A percentile compares a stretch with the other conserved stretches of the same genome.
Evolutionary conservation across 2,888 invertebrate species (phyloP).

Genomic region (Platynereis dumerilii): DNA sequence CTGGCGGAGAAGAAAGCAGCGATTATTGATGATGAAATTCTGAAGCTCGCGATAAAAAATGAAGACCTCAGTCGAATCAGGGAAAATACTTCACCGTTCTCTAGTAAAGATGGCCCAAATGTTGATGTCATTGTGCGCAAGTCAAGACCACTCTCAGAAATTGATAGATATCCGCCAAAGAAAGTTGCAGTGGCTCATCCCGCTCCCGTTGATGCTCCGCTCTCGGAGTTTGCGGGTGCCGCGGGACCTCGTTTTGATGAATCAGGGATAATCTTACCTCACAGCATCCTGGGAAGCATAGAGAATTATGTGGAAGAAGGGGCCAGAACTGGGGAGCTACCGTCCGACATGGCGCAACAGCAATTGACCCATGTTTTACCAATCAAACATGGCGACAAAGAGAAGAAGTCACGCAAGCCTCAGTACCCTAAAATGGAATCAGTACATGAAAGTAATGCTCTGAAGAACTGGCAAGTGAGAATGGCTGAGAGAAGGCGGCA

Average conservation of each 20-base stretch:
- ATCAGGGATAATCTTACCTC: constrained; percentile 52
- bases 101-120: no score
- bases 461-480: constrained; percentile 59
- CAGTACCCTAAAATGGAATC: constrained; percentile 24
- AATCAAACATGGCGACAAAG: constrained; percentile 43
- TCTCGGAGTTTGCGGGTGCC: constrained; percentile 46
- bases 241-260: constrained; percentile 56
- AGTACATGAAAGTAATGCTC: constrained; percentile 55
- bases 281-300: constrained; percentile 60
- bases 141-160: constrained; percentile 48
- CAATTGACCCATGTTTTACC: constrained; percentile 12
- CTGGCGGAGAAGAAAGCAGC: constrained; percentile 43
- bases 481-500: constrained; percentile 60
- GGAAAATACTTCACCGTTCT: no score
- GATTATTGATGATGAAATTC: constrained; percentile 61
- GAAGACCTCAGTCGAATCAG: constrained; percentile 58
- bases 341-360: not conserved
- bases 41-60: constrained; percentile 56
- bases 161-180: constrained; percentile 48
- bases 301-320: constrained; percentile 58
- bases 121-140: constrained; percentile 46
- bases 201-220: constrained; percentile 56
- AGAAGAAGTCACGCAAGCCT: constrained; percentile 44
- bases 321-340: constrained; percentile 45
- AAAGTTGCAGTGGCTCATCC: constrained; percentile 56